Conservation (phyloP, 2,888 invertebrate species). For the Trachelus stipa region DNA sequence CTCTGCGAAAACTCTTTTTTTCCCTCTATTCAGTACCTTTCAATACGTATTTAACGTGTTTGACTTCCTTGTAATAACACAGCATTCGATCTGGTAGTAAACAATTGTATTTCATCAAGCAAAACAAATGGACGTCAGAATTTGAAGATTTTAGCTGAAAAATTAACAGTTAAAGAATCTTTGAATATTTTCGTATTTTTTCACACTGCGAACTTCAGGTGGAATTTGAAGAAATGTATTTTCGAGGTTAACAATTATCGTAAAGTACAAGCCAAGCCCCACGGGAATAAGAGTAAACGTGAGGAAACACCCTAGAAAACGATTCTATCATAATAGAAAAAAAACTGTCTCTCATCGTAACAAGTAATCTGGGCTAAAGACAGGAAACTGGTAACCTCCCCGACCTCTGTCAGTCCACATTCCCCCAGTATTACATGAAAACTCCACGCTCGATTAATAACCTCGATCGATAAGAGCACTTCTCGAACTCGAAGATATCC, state of each 20-base stretch:
- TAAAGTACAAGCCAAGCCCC: background rate
- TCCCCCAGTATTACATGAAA: background rate
- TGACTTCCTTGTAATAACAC: no score
- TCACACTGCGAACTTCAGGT: no score
- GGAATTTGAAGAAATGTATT: background rate
- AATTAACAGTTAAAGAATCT: background rate
- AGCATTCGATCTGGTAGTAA: no score
- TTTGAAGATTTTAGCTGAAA: no score
- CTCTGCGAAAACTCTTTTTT: no score
- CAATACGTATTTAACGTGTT: no score
- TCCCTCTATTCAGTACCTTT: no score
- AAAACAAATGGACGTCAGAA: no score
- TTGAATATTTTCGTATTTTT: background rate
- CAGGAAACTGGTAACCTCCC: background rate
- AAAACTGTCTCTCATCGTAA: background rate
- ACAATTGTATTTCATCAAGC: no score
- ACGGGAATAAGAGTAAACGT: no score
- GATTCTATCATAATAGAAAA: background rate
- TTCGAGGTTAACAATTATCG: background rate
- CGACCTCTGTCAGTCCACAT: background rate
- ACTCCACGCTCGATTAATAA: background rate
- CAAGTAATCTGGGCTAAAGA: background rate
- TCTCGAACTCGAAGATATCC: background rate
- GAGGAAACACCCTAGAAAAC: background rate
- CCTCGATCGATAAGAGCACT: background rate